These are phyloP conservation scores for Zaprionus gabonicus DNA, from an alignment of 1,140 invertebrate genomes.

Conservation along the genomic window DNA sequence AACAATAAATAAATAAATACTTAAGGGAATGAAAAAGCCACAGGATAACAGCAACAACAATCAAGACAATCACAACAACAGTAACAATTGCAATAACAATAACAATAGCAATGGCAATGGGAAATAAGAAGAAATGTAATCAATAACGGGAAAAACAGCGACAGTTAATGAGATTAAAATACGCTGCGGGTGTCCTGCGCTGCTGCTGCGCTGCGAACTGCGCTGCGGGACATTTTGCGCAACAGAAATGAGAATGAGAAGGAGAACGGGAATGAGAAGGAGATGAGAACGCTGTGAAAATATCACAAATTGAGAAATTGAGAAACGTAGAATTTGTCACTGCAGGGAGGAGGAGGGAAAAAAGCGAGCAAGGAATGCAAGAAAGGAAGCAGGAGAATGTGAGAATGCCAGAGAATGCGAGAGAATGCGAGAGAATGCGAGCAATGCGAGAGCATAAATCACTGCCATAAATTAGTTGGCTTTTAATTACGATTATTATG, in stretches of 20 bases:
- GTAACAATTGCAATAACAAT: background rate
- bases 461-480: constrained; percentile 83
- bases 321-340: constrained; percentile 8
- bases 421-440: constrained; percentile 24
- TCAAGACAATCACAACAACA: constrained; percentile 45
- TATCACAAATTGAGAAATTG: constrained; percentile 22
- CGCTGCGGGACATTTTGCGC: constrained; percentile 54
- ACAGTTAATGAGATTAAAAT: constrained; percentile 82
- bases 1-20: constrained; percentile 19
- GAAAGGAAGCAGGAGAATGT: constrained; percentile 2
- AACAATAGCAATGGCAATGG: background rate
- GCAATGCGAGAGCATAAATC: constrained; percentile 73
- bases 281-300: constrained; percentile 12
- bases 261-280: background rate
- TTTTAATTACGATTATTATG: constrained; percentile 84
- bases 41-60: constrained; percentile 55
- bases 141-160: constrained; percentile 43
- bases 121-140: constrained; percentile 28
- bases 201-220: constrained; percentile 25
- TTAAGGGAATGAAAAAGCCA: constrained; percentile 11
- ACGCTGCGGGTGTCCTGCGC: constrained; percentile 61
- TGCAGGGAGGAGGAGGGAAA: background rate
- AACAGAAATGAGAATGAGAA: constrained; percentile 10
- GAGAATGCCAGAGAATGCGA: constrained; percentile 20
- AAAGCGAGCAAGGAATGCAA: background rate